Evolutionary conservation across 2,113 vertebrate species (phyloP).

Genomic region (Ailuropoda melanoleuca): DNA sequence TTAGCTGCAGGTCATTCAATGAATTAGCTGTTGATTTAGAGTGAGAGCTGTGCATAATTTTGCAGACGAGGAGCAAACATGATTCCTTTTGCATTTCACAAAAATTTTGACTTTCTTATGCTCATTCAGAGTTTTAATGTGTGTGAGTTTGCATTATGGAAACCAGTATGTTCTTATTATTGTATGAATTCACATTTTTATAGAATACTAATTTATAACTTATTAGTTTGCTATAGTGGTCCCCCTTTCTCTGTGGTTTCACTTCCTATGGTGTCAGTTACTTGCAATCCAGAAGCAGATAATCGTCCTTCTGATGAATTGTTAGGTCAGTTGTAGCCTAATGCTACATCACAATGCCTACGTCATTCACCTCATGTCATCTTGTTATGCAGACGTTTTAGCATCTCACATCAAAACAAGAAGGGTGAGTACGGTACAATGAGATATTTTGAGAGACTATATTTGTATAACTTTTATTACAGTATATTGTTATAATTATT

Average conservation of each 20-base stretch:
- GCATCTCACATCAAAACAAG: background rate
- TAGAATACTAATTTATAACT: background rate
- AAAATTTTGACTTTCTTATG: conserved; percentile 35
- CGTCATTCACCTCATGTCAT: background rate
- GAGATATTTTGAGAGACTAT: background rate
- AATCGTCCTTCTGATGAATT: background rate
- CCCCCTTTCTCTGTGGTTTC: background rate
- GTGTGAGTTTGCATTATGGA: background rate
- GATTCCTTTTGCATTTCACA: conserved; percentile 21
- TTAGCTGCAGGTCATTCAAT: conserved; percentile 46
- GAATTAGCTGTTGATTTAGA: conserved; percentile 57
- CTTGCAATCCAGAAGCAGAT: background rate
- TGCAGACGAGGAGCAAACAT: background rate
- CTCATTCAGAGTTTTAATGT: background rate
- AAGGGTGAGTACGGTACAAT: background rate
- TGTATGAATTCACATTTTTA: background rate
- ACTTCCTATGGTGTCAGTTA: background rate
- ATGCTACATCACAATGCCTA: background rate
- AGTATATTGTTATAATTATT: background rate
- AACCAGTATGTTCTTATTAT: background rate
- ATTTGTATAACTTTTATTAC: background rate
- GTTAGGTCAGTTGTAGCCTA: background rate
- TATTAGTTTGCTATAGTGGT: background rate
- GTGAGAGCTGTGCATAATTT: conserved; percentile 23
- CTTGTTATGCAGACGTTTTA: background rate